Conservation (phyloP, 2,797 vertebrate genomes). For the Cuniculus paca region DNA sequence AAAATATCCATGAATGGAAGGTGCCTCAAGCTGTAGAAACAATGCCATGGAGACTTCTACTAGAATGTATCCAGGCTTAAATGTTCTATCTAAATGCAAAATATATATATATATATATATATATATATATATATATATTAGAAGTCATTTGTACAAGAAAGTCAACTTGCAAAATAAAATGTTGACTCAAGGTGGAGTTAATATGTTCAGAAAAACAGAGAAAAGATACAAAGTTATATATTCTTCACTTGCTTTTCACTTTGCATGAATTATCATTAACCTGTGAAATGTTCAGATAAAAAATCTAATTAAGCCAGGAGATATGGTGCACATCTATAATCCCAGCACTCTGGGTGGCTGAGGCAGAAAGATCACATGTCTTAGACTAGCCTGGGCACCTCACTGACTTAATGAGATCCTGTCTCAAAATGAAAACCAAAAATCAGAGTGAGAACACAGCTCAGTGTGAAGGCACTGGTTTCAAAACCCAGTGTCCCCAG, state of each 20-base stretch:
- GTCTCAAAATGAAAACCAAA: neutral
- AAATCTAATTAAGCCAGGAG: neutral
- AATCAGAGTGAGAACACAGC: neutral
- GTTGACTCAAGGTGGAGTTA: neutral
- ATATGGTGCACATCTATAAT: neutral
- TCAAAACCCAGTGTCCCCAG: neutral
- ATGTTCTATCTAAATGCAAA: neutral
- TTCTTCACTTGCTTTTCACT: neutral
- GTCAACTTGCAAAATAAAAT: neutral
- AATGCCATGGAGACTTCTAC: neutral
- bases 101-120: no score
- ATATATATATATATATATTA: neutral
- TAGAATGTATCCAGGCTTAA: neutral
- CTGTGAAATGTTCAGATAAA: conserved; percentile 9
- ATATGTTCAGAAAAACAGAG: neutral
- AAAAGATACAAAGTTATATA: neutral
- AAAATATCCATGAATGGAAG: neutral
- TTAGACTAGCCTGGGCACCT: neutral
- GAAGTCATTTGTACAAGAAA: neutral
- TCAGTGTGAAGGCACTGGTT: no score
- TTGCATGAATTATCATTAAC: neutral
- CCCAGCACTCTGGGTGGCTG: neutral
- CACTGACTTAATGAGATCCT: neutral
- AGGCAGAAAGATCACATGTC: neutral
- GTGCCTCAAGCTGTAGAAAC: neutral